Percentiles rank a stretch among this genome's conserved stretches.
phyloP scores from a whole-genome alignment of 2,888 invertebrate genomes.

The Bembecia ichneumoniformis region DNA sequence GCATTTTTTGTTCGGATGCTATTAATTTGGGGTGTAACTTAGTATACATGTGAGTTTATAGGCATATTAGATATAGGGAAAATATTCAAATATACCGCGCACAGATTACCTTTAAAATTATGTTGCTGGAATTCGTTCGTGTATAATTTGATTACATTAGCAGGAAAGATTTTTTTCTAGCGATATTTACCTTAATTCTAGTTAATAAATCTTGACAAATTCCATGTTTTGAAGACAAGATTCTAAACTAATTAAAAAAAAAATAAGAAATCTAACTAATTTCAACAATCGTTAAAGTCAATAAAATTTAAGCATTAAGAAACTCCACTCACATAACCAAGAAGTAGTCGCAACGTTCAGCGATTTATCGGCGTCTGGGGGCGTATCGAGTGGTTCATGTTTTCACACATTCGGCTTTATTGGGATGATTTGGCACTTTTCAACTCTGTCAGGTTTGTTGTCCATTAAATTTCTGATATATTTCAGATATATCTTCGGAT shows the following conservation, averaged over 20 bases:
- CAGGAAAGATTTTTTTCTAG: too few relatives aligned
- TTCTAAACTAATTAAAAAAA: too few relatives aligned
- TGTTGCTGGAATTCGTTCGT: not conserved
- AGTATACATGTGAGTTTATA: conserved; percentile 40
- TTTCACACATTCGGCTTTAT: conserved; percentile 59
- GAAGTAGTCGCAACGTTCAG: not conserved
- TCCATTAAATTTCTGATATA: too few relatives aligned
- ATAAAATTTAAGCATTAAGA: too few relatives aligned
- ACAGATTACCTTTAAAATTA: not conserved
- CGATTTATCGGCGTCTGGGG: conserved; percentile 20
- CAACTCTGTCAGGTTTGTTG: conserved; percentile 1
- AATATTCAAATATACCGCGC: conserved; percentile 14
- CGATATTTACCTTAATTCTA: too few relatives aligned
- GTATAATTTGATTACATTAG: too few relatives aligned
- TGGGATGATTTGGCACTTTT: conserved; percentile 51
- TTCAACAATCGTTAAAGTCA: too few relatives aligned
- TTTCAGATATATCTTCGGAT: too few relatives aligned
- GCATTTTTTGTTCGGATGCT: conserved; percentile 70
- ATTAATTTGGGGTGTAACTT: conserved; percentile 71
- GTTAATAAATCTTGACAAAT: too few relatives aligned
- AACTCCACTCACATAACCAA: too few relatives aligned
- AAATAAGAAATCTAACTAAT: not conserved
- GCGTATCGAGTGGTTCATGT: conserved; percentile 21
- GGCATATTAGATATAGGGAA: conserved; percentile 26
- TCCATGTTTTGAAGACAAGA: too few relatives aligned